Evolutionary conservation across 2,113 vertebrate species (phyloP).

Genomic region (Tetrao urogallus): DNA sequence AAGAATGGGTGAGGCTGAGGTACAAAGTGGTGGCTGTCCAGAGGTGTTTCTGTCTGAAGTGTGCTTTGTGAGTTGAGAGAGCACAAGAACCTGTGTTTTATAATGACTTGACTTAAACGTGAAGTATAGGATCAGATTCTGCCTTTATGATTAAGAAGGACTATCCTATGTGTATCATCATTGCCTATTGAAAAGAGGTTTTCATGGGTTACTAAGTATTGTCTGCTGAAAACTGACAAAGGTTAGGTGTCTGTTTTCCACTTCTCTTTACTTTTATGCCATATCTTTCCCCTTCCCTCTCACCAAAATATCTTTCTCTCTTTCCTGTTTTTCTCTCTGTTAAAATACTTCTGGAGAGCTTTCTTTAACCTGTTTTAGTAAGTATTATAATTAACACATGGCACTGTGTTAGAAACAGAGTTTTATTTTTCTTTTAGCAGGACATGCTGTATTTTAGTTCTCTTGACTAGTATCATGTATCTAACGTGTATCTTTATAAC

Average conservation of each 20-base stretch:
- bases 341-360: slow-evolving; percentile 22
- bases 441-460: not conserved
- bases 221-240: not conserved
- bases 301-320: not conserved
- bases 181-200: not conserved
- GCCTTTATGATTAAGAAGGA: not conserved
- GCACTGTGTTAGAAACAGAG: not conserved
- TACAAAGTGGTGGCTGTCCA: not conserved
- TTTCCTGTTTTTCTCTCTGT: not conserved
- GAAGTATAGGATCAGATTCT: not conserved
- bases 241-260: not conserved
- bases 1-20: not conserved
- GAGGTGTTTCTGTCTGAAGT: not conserved
- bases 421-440: slow-evolving; percentile 16
- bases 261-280: not conserved
- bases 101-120: not conserved
- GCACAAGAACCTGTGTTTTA: not conserved
- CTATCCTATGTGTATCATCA: not conserved
- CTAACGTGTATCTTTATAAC: not conserved
- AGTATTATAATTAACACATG: not conserved
- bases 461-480: not conserved
- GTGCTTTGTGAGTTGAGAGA: not conserved
- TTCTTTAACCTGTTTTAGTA: slow-evolving; percentile 21
- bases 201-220: not conserved
- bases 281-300: not conserved